Conservation (phyloP, 2,113 vertebrate species). For the Elanoides forficatus region DNA sequence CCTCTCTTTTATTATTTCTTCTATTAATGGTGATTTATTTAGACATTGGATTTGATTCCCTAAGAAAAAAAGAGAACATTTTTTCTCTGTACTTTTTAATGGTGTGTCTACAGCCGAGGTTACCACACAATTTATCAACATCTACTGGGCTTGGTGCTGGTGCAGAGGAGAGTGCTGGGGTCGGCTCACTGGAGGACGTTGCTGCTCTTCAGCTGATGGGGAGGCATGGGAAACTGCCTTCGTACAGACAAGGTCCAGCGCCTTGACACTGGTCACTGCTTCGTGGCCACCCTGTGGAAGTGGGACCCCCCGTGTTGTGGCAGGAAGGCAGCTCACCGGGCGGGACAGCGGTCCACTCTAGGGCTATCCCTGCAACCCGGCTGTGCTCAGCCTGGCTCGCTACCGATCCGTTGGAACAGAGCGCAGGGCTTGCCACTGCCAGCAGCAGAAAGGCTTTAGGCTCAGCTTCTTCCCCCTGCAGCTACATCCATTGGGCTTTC, state of each 20-base stretch:
- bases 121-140: not conserved
- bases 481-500: not conserved
- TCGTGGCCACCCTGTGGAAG: accelerated
- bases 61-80: not conserved
- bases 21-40: not conserved
- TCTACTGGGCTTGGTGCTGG: not conserved
- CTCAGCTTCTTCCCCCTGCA: not conserved
- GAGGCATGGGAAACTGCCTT: not conserved
- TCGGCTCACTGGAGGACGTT: not conserved
- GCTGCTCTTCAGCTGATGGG: not conserved
- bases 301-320: not conserved
- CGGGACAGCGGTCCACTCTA: not conserved
- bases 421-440: not conserved
- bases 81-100: not conserved
- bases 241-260: too few species aligned
- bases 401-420: accelerated
- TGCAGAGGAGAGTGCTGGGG: not conserved
- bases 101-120: not conserved
- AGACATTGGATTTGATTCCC: not conserved
- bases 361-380: not conserved
- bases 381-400: accelerated
- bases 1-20: not conserved
- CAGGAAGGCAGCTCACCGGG: not conserved
- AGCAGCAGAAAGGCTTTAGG: not conserved
- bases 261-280: not conserved